These are phyloP conservation scores for Sinocyclocheilus anshuiensis DNA, from an alignment of 2,113 vertebrate genomes.

Conservation along the genomic window DNA sequence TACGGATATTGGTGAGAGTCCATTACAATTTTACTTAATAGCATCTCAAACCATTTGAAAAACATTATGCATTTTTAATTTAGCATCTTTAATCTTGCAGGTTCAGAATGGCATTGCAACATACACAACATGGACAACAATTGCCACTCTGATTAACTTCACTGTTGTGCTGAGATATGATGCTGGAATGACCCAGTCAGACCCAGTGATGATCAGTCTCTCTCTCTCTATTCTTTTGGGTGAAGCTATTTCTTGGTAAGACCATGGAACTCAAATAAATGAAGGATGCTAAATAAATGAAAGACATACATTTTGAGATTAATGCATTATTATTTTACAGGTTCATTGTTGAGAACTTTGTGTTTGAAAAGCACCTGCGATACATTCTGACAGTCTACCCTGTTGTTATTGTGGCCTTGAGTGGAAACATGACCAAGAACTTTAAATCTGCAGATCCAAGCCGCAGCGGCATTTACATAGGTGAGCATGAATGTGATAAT, in stretches of 20 bases:
- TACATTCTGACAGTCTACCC: constrained; percentile 75
- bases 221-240: constrained; percentile 73
- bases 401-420: constrained; percentile 68
- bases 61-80: background rate
- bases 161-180: constrained; percentile 72
- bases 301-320: background rate
- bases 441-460: constrained; percentile 34
- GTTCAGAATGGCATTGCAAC: constrained; percentile 81
- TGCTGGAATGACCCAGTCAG: constrained; percentile 57
- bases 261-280: too few species aligned
- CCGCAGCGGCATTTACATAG: constrained; percentile 63
- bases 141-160: constrained; percentile 80
- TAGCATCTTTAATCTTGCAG: constrained; percentile 57
- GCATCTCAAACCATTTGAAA: background rate
- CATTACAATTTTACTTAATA: background rate
- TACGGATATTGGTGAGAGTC: constrained; percentile 71
- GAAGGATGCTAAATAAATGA: background rate
- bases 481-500: constrained; percentile 54
- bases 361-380: constrained; percentile 70
- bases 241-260: constrained; percentile 73
- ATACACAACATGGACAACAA: constrained; percentile 80
- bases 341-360: constrained; percentile 72
- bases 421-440: constrained; percentile 59
- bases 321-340: constrained; percentile 47
- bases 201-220: constrained; percentile 68